phyloP scores from a whole-genome alignment of 2,888 invertebrate species.

The Ypsolopha sequella region DNA sequence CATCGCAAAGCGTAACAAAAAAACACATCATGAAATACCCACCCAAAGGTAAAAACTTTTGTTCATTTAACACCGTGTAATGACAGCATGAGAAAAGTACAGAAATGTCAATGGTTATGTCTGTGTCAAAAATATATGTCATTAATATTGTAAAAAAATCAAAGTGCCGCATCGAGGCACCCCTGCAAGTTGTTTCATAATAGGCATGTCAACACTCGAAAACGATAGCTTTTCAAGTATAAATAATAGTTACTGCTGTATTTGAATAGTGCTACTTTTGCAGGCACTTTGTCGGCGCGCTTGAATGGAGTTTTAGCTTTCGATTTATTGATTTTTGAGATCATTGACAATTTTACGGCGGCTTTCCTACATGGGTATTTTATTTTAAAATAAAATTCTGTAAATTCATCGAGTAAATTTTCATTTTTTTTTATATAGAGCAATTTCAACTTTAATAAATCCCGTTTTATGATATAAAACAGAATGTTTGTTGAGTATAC shows the following conservation, averaged over 20 bases:
- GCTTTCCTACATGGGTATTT: not conserved
- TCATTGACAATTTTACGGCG: constrained; percentile 9
- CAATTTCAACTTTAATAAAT: no score
- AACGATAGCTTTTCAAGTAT: constrained; percentile 49
- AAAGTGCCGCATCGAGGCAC: constrained; percentile 39
- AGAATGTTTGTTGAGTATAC: no score
- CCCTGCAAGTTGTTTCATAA: constrained; percentile 61
- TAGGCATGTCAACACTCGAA: constrained; percentile 64
- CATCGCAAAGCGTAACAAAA: not conserved
- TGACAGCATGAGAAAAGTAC: constrained; percentile 53
- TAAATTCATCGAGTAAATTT: no score
- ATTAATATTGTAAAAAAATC: constrained; percentile 54
- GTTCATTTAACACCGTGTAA: constrained; percentile 54
- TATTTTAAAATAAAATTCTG: not conserved
- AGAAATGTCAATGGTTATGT: constrained; percentile 55
- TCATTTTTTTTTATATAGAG: no score
- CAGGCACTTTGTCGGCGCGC: constrained; percentile 53
- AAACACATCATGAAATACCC: constrained; percentile 1
- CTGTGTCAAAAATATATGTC: constrained; percentile 58
- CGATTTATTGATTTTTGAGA: constrained; percentile 53
- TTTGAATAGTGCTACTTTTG: constrained; percentile 35
- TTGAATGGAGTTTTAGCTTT: constrained; percentile 28
- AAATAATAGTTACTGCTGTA: constrained; percentile 49
- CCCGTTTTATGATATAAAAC: no score
- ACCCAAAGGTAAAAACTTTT: not conserved